Evolutionary conservation across 2,797 vertebrate genomes (phyloP).

Genomic region (Petrocephalus sullivani): DNA sequence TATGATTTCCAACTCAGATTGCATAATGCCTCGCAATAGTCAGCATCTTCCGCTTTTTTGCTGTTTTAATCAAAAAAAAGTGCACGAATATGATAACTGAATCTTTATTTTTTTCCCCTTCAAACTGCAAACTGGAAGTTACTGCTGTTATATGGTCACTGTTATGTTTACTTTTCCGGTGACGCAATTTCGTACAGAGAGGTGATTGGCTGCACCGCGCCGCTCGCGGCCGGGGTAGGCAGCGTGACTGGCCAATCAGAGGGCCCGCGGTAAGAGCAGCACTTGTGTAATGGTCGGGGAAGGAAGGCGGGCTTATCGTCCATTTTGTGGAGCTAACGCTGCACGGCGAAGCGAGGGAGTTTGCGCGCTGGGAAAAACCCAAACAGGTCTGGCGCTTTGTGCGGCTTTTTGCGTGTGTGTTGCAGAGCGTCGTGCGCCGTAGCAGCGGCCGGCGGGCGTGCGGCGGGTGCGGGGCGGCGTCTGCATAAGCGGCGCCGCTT

Average conservation of each 20-base stretch:
- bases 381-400: not conserved
- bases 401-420: not conserved
- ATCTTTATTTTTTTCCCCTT: not conserved
- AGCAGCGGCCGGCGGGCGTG: not conserved
- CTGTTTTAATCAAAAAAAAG: not conserved
- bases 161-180: not conserved
- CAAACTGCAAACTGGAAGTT: not conserved
- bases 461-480: not conserved
- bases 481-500: not conserved
- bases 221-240: not conserved
- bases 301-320: conserved; percentile 20
- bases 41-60: not conserved
- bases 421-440: not conserved
- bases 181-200: not conserved
- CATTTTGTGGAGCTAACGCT: conserved; percentile 29
- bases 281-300: not conserved
- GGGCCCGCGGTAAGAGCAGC: not conserved
- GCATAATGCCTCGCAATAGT: not conserved
- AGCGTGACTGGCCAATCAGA: conserved; percentile 6
- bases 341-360: conserved; percentile 6
- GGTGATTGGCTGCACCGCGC: not conserved
- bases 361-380: not conserved
- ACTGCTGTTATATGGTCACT: too few species aligned
- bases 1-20: not conserved
- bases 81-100: not conserved